Base-by-base conservation (phyloP, 30 jellyfish, hydroid and myxozoan species). In the Hydra vulgaris region DNA sequence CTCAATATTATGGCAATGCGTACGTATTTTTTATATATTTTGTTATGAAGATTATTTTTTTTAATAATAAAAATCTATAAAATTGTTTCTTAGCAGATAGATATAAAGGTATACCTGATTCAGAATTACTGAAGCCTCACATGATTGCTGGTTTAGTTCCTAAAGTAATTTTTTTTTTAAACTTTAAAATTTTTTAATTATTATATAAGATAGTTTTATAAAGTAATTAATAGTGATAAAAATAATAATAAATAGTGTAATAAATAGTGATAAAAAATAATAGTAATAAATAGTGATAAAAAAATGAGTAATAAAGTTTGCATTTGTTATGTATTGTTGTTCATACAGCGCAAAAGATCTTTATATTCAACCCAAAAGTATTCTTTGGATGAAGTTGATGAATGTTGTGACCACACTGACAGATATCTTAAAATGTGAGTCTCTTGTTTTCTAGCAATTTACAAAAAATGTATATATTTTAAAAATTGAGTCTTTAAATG, bases 341-440 rank as follows among this genome's bases (percentile, higher is more conserved):
- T 85, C 66, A 78, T 77, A 0, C 74, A 89, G 97, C 79, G 93
- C 21, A 76, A 87, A 52, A 79, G 92, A 23, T 73, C 91, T 0
- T 26, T 80, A 54, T 73, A 73, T 71, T 80, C 97, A 21, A 73
- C 79, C 0, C 85, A 95, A 40, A 89, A 89, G 81, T 89, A 89
- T 56, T 73, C 97, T 8, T 78, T 89, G 80, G 95, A 86, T 21
- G 97, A 89, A 53, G 90, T 83, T 8, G 97, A 85, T 21, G 97
- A 70, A 20, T 40, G n/a, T n/a, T 40, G 19, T 67, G 84, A 79
- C 70, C 78, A 26, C 26, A 0, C 23, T 8, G 77, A 81, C 22
- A 21, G 88, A 82, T 76, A 75, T 53, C 83, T 17, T 15, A 74
- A 74, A 20, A 52, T 82, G 89, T 74, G 26, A 74, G 82, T 75